Conservation (phyloP, 2,888 invertebrate genomes). For the Protonemura montana region DNA sequence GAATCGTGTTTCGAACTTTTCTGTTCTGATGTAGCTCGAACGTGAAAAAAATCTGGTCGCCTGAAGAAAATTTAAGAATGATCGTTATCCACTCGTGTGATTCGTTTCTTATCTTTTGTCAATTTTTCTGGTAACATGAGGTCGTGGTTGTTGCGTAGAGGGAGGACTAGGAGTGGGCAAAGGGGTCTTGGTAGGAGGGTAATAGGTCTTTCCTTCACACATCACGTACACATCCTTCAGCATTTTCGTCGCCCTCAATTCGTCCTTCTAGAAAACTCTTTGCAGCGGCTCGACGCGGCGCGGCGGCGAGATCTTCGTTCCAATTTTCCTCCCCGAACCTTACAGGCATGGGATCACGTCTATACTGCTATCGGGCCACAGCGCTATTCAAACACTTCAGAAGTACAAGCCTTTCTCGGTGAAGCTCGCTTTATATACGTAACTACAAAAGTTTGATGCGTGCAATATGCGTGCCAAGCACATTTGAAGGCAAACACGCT, state of each 20-base stretch:
- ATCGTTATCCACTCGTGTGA: slow-evolving; percentile 12
- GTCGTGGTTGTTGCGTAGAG: not conserved
- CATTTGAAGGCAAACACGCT: not conserved
- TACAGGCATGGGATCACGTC: slow-evolving; percentile 1
- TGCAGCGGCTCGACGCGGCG: not conserved
- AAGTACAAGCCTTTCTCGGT: not conserved
- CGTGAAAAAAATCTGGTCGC: not conserved
- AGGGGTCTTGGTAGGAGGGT: not conserved
- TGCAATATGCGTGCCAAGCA: not conserved
- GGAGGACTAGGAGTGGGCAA: not conserved
- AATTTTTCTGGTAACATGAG: slow-evolving; percentile 23
- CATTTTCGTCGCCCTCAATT: slow-evolving; percentile 45
- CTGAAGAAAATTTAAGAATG: slow-evolving; percentile 1
- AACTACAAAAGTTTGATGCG: not conserved
- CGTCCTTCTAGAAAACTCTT: slow-evolving; percentile 39
- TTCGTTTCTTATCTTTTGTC: slow-evolving; percentile 12
- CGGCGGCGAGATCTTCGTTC: slow-evolving; percentile 29
- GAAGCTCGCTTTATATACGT: not conserved
- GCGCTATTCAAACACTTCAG: slow-evolving; percentile 20
- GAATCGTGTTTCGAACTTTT: not conserved
- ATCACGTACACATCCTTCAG: slow-evolving; percentile 45
- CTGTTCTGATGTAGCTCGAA: not conserved
- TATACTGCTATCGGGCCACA: not conserved
- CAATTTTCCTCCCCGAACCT: slow-evolving; percentile 18
- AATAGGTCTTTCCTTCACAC: slow-evolving; percentile 41